Base-by-base conservation (phyloP, 2,888 invertebrate genomes). In the Himalopsyche kuldschensis region DNA sequence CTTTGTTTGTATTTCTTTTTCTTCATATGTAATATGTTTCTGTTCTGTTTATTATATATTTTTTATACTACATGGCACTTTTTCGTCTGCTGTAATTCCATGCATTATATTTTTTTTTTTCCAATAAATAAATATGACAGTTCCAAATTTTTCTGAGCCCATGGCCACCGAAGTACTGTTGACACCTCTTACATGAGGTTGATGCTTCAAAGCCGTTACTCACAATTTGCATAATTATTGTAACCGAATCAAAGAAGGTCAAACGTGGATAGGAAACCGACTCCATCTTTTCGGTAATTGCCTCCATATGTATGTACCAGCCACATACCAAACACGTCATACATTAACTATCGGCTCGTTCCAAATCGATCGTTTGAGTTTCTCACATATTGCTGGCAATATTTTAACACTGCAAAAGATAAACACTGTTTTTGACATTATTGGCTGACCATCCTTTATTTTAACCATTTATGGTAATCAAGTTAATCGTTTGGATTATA, bases 161-260 rank as follows among this genome's bases (percentile, higher is more conserved):
- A 63, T 46, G 78, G 78, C 78, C 10, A 4, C 46, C 31, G 15
- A 17, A 15, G 30, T 41, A 82, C 78, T 82, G 82, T 69, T 78
- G 47, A 82, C 82, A 82, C 81, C 81, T 78, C 78, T 31, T 47
- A 76, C 55, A 79, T 55, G 55, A 55, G 55, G 55, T 55, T 55
- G 55, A 55, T 55, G 79, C 81, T 79, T 78, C 83, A 79, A 80
- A 80, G 83, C 85, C 85, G 85, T 85, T 85, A 85, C 80, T 82
- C 80, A 76, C 85, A 85, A 85, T 85, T 85, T 85, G 85, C 85
- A 85, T 85, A 85, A 85, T 84, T 83, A 85, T 85, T 79, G 85
- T 79, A 77, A 79, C 79, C 46, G 80, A 80, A 80, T 80, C 82
- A 81, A 85, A 82, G 55, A 85, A 84, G 85, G 83, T 78, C 85